phyloP scores from a whole-genome alignment of 2,797 vertebrate species.

The Phoeniculus purpureus region DNA sequence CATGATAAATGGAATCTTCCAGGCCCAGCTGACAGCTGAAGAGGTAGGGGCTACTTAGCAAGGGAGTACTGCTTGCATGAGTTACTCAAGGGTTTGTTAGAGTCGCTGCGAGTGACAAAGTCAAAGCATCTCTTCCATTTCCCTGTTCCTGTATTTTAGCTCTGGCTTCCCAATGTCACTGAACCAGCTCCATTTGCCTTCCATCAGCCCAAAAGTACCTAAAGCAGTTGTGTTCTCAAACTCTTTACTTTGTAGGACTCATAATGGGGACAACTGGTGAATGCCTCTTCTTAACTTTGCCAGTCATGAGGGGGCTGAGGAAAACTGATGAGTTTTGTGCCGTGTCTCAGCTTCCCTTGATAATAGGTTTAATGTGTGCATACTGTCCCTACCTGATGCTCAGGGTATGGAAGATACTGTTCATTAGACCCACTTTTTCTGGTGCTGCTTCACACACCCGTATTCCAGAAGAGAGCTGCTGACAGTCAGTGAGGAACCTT shows the following conservation, averaged over 20 bases:
- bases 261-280: background rate
- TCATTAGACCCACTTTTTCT: background rate
- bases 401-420: background rate
- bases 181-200: background rate
- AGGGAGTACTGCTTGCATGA: background rate
- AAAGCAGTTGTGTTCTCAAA: background rate
- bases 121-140: background rate
- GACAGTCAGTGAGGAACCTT: background rate
- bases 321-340: background rate
- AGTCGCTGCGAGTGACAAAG: background rate
- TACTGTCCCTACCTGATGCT: background rate
- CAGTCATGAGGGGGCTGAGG: background rate
- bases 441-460: background rate
- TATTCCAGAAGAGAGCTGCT: background rate
- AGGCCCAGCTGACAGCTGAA: background rate
- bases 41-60: background rate
- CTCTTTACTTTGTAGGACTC: background rate
- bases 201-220: background rate
- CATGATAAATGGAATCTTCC: background rate
- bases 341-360: background rate
- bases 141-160: rapidly evolving
- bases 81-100: background rate
- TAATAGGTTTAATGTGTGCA: background rate
- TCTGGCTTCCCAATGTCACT: background rate
- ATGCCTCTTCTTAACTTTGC: background rate